Percentiles rank a stretch among this genome's conserved stretches.
Evolutionary conservation across 2,888 invertebrate species (phyloP).

Genomic region (Polyploca ridens): DNA sequence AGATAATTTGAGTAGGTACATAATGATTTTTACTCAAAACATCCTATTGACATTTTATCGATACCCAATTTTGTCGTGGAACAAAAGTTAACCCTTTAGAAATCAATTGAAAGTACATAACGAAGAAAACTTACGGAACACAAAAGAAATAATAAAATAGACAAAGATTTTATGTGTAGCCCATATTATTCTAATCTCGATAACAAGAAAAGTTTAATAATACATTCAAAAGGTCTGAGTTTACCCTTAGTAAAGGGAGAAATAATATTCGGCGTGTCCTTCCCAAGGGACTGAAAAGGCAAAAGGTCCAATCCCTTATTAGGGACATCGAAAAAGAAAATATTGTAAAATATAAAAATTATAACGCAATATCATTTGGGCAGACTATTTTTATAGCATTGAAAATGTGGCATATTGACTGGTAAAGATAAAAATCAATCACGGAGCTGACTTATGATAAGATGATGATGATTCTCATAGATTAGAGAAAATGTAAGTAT

Average conservation of each 20-base stretch:
- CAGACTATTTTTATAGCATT: neutral
- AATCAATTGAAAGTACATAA: constrained; percentile 14
- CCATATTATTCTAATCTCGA: constrained; percentile 65
- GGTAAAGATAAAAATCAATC: neutral
- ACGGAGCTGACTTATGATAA: neutral
- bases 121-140: constrained; percentile 20
- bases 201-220: constrained; percentile 74
- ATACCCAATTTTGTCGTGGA: constrained; percentile 21
- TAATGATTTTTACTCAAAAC: neutral
- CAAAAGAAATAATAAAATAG: constrained; percentile 40
- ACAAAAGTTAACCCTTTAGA: constrained; percentile 12
- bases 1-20: neutral
- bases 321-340: constrained; percentile 65
- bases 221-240: constrained; percentile 67
- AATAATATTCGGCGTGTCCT: constrained; percentile 69
- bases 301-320: constrained; percentile 69
- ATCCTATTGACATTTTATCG: neutral
- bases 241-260: constrained; percentile 59
- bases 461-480: too few species aligned
- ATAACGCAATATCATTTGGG: constrained; percentile 17
- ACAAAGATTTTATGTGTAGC: constrained; percentile 49
- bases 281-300: constrained; percentile 68
- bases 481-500: too few species aligned
- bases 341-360: constrained; percentile 58
- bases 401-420: neutral